Percentiles rank a stretch among this genome's conserved stretches.
Conservation (phyloP, 2,888 invertebrate genomes). For the Drosophila merina region DNA sequence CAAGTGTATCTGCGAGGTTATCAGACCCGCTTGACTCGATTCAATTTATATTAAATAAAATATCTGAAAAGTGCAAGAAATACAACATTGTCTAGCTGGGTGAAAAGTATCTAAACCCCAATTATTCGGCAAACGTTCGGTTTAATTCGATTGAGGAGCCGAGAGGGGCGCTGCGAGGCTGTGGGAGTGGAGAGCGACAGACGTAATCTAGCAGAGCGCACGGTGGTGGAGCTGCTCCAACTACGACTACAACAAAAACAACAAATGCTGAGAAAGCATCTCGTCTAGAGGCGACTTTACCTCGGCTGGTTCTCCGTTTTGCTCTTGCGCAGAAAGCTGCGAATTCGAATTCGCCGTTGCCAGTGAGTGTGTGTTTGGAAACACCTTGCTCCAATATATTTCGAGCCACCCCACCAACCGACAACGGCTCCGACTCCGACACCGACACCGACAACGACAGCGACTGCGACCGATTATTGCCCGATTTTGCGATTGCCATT, state of each 20-base stretch:
- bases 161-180: constrained; percentile 25
- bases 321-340: constrained; percentile 66
- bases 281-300: constrained; percentile 36
- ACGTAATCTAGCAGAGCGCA: constrained; percentile 56
- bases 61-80: constrained; percentile 47
- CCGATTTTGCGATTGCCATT: constrained; percentile 34
- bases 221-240: constrained; percentile 61
- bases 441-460: constrained; percentile 4
- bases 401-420: constrained; percentile 25
- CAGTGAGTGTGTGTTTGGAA: constrained; percentile 64
- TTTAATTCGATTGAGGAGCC: constrained; percentile 74
- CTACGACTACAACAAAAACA: constrained; percentile 29
- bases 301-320: constrained; percentile 34
- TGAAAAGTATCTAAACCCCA: constrained; percentile 81
- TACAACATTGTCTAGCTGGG: constrained; percentile 70
- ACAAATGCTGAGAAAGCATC: constrained; percentile 19
- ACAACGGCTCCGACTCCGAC: too few relatives aligned
- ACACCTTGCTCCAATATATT: constrained; percentile 79
- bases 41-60: constrained; percentile 52
- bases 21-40: constrained; percentile 12
- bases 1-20: constrained; percentile 25
- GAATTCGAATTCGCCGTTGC: constrained; percentile 58
- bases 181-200: constrained; percentile 54
- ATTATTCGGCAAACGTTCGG: constrained; percentile 78
- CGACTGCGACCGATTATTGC: constrained; percentile 23